Evolutionary conservation across 2,888 invertebrate genomes (phyloP), one percentile per base, ranked within the genome.

Genomic region (Cantharis nigra): DNA sequence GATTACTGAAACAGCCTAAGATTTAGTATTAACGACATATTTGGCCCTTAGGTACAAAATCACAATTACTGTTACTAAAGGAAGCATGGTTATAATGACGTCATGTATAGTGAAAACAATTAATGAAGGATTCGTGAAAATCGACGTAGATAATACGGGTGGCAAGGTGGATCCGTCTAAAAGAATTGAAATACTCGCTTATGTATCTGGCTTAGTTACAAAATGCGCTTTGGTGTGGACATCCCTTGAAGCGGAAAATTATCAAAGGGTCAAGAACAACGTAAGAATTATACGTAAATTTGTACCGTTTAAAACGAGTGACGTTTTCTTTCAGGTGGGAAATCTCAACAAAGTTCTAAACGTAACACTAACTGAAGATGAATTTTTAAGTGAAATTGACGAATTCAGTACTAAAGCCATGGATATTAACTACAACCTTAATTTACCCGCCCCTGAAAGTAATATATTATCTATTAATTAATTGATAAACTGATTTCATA

Each of bases 331-430:
- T 23, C 14, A 78, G 78, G 73, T 72, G 11, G 78, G 78, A 28
- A 72, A 76, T 14, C 18, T 78, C n/a, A 33, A 73, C 33, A 16
- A 28, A 14, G 3, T 70, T 13, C 65, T 67, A 30, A 78, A 78
- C 10, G 64, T 78, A 11, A 78, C 73, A 3, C 2, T 73, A 30
- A 70, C 13, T 14, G 73, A 75, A 70, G 75, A 78, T 13, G 75
- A 73, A 18, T 76, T 78, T 71, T 63, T 78, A 9, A 76, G 73
- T n/a, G 78, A 78, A 67, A 75, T 78, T 18, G 78, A 78, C 28
- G 78, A 78, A 63, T 78, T 67, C 30, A 72, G 70, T 33, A 78
- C 67, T 33, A 72, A 33, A 9, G 69, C 71, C 16, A n/a, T 71
- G 11, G 75, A 73, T 28, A 63, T 73, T 11, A 73, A 73, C 18